Base-by-base conservation (phyloP, 1,140 invertebrate species). In the Eulimnadia texana region DNA sequence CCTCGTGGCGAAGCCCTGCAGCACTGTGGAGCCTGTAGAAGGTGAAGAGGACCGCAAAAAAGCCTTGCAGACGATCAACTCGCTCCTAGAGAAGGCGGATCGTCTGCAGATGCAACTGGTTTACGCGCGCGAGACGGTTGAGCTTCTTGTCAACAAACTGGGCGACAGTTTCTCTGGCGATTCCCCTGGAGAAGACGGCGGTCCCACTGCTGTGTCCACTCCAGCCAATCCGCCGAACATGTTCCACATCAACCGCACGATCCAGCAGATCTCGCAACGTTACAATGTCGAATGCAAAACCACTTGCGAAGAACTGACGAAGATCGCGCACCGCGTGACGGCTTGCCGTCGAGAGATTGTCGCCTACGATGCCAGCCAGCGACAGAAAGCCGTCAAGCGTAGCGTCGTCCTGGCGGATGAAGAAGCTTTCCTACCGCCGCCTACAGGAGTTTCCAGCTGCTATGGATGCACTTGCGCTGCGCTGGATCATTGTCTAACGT, bases 41-140 rank as follows among this genome's bases (percentile, higher is more conserved):
- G 95, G 85, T 70, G 93, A 98, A 69, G 93, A 98, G 67, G 94
- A 98, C 74, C 79, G 94, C 0, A 93, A 93, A 69, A 95, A 96
- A 76, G 94, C 93, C 11, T 87, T 97, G 3, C 81, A 83, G 2
- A 86, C 84, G 10, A 95, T 98, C 63, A 94, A 95, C 68, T 80
- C 82, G 1, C 74, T 95, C 51, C 71, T 98, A 11, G 94, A 98
- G 68, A 94, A 94, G 68, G 94, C 93, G 1, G 94, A 98, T 74
- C 76, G 90, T 28, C 88, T 93, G 19, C 97, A 98, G 71, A 86
- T 91, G 58, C 88, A 93, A 69, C 73, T 97, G 0, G 83, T 90
- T 63, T 81, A 84, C n/a, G 22, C 55, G 13, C 25, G 28, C 24
- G 60, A 61, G 50, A 19, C 55, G 51, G 53, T 60, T 55, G 61